Percentiles rank a stretch among this genome's conserved stretches.
These are phyloP conservation scores for Stichopus chloronotus DNA, from an alignment of 35 echinoderm and acorn worm species.

Conservation along the genomic window DNA sequence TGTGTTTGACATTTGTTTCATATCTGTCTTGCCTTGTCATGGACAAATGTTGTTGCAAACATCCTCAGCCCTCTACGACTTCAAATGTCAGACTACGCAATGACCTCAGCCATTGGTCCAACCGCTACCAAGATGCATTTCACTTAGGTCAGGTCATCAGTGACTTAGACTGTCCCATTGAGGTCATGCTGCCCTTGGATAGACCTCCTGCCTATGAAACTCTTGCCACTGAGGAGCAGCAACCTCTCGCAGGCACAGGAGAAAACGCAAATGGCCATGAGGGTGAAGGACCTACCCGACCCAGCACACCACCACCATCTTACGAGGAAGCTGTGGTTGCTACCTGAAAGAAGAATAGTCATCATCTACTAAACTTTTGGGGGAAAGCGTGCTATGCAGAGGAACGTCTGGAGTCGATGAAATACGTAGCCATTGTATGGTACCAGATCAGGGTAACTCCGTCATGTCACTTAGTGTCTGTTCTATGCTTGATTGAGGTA, in stretches of 20 bases:
- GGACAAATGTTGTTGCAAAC: constrained; percentile 43
- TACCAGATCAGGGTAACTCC: too few relatives aligned
- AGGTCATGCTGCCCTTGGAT: constrained; percentile 26
- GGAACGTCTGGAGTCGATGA: not conserved
- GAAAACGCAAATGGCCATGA: not conserved
- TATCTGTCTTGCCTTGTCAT: constrained; percentile 44
- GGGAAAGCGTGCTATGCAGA: not conserved
- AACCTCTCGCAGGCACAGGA: not conserved
- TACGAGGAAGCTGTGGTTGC: constrained; percentile 36
- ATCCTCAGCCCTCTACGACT: not conserved
- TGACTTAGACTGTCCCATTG: constrained; percentile 31
- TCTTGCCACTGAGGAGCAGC: not conserved
- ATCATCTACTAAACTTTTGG: not conserved
- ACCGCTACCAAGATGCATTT: constrained; percentile 41
- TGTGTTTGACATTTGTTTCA: constrained; percentile 44
- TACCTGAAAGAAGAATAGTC: not conserved
- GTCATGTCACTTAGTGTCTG: too few relatives aligned
- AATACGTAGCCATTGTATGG: not conserved
- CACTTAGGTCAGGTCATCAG: constrained; percentile 14
- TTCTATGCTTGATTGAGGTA: too few relatives aligned
- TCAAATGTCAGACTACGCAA: constrained; percentile 43
- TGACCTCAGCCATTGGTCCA: constrained; percentile 39
- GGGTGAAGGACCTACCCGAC: not conserved
- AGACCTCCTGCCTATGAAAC: constrained; percentile 29
- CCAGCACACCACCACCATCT: constrained; percentile 22